Evolutionary conservation across 2,888 invertebrate genomes (phyloP).

Genomic region (Drosophila multiciliata): DNA sequence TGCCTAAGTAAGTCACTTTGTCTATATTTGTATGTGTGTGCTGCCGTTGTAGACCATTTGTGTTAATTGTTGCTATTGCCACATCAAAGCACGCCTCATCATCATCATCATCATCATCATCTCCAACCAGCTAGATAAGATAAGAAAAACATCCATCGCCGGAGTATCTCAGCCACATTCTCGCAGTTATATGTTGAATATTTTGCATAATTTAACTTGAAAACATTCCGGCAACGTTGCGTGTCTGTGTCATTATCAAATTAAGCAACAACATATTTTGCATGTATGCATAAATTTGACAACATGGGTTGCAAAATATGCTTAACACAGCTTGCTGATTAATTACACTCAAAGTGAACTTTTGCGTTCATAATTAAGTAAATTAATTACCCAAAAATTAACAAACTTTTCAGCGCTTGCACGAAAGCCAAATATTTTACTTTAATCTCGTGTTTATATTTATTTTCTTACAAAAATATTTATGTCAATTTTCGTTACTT

Average conservation of each 20-base stretch:
- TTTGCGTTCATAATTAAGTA: slow-evolving; percentile 50
- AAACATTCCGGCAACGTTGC: slow-evolving; percentile 43
- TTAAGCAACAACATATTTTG: slow-evolving; percentile 37
- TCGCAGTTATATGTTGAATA: slow-evolving; percentile 18
- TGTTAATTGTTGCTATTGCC: slow-evolving; percentile 65
- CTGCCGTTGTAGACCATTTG: slow-evolving; percentile 36
- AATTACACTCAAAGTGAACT: slow-evolving; percentile 42
- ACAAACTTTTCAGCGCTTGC: not conserved
- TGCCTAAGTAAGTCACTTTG: slow-evolving; percentile 6
- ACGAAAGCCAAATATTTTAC: not conserved
- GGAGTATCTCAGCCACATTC: not conserved
- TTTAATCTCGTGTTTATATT: not conserved
- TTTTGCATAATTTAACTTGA: slow-evolving; percentile 54
- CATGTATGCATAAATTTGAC: slow-evolving; percentile 32
- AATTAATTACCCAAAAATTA: slow-evolving; percentile 32
- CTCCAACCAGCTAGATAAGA: slow-evolving; percentile 1
- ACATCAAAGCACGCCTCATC: slow-evolving; percentile 59
- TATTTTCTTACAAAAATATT: not conserved
- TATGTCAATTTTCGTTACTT: not conserved
- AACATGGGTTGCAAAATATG: slow-evolving; percentile 5
- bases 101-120: slow-evolving; percentile 18
- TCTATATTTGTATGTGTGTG: slow-evolving; percentile 10
- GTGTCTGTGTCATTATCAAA: slow-evolving; percentile 54
- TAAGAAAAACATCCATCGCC: not conserved
- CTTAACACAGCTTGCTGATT: slow-evolving; percentile 29